Evolutionary conservation across 2,113 vertebrate species (phyloP), one percentile per base, ranked within the genome.

Genomic region (Shinisaurus crocodilurus): DNA sequence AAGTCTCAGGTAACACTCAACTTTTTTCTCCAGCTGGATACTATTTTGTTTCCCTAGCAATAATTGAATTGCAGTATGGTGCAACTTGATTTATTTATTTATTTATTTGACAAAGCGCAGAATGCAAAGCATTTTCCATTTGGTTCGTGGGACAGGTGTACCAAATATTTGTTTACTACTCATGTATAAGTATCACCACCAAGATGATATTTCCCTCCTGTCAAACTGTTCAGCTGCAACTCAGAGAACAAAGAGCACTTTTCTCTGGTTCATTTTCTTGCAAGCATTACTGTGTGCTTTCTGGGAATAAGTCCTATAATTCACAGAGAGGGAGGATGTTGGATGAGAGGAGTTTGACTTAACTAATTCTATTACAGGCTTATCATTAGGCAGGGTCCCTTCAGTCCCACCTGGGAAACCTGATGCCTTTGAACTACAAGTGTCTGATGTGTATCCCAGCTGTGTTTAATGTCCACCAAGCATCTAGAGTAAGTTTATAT

Each of bases 261-360:
- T n/a, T 93, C 91, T 65, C 86, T 32, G 43, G 48, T 54, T 63
- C 40, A 45, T 87, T 90, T 77, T 76, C 92, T 93, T 92, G 92
- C 90, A 92, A 96, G 83, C 70, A 45, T 93, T 92, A 70, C 94
- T 95, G 85, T 92, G 70, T 77, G n/a, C 87, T 94, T 93, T 95
- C 60, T 90, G 80, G 70, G 92, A 87, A 63, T 75, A 40, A 93
- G 37, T 1, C 0, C 88, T 48, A 91, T 90, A 85, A 63, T 92
- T 87, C 82, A 90, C 9, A 87, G 83, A 74, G 74, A 94, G 93
- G 69, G 88, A 94, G 93, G 60, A 32, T 93, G 93, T 60, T 83
- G 74, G 84, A 82, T 57, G 72, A 92, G 90, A 86, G 32, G 74
- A 92, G 18, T 74, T 90, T 82, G 77, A 43, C 85, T 92, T 89